Evolutionary conservation across 2,888 invertebrate species (phyloP).

Genomic region (Erebia palarica): DNA sequence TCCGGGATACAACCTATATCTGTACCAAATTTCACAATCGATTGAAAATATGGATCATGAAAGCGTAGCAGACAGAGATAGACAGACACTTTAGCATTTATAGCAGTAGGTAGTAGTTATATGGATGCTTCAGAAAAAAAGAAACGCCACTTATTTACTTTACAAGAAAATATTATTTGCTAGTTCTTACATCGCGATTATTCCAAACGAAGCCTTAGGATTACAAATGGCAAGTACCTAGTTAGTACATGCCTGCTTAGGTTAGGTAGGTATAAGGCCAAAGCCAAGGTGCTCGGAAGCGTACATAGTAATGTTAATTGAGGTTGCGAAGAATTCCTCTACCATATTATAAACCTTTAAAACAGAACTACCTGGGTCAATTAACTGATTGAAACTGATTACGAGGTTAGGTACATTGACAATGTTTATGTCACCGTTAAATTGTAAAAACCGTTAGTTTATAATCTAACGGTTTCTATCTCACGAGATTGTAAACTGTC

Average conservation of each 20-base stretch:
- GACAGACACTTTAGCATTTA: too few relatives aligned
- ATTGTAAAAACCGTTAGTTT: too few relatives aligned
- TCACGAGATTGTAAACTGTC: too few relatives aligned
- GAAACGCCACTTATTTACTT: not conserved
- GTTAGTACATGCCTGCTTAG: not conserved
- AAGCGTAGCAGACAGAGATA: too few relatives aligned
- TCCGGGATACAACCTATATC: too few relatives aligned
- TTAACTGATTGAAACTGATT: not conserved
- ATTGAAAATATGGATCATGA: too few relatives aligned
- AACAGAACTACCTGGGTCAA: not conserved
- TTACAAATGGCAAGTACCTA: not conserved
- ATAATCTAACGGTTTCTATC: too few relatives aligned
- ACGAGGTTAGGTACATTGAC: not conserved
- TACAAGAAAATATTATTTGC: slow-evolving; percentile 10
- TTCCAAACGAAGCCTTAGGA: slow-evolving; percentile 15
- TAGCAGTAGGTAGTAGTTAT: too few relatives aligned
- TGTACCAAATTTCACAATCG: too few relatives aligned
- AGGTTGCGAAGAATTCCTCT: slow-evolving; percentile 2
- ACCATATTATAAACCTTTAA: not conserved
- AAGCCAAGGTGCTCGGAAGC: slow-evolving; percentile 7
- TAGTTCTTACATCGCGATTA: not conserved
- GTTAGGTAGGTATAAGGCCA: slow-evolving; percentile 1
- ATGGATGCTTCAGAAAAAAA: not conserved
- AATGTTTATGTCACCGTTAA: too few relatives aligned
- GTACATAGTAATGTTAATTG: slow-evolving; percentile 12